Evolutionary conservation across 2,888 invertebrate genomes (phyloP), one percentile per base, ranked within the genome.

Genomic region (Cryptophagus acutangulus): DNA sequence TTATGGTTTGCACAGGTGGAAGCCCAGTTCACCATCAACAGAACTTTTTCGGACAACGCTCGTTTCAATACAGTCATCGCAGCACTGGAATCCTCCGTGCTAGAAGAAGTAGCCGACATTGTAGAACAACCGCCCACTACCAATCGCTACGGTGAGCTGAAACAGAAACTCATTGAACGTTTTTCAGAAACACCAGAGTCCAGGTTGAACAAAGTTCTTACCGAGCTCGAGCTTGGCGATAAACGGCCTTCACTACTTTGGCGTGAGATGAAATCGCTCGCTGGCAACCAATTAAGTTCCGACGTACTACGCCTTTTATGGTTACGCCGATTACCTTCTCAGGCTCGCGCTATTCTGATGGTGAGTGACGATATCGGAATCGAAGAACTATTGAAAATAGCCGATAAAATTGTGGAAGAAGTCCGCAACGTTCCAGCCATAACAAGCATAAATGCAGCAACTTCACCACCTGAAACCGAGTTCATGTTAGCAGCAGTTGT

Each of bases 1-100:
- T 36, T 59, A 14, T 59, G 57, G 55, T 49, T 59, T 24, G 18
- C 33, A 1, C 59, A 60, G 40, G 41, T 59, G 5, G 57, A 60
- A 24, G 41, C 52, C 3, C 48, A 52, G 17, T 55, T 55, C 38
- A 20, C 31, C 8, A 36, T 20, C 14, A 15, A 18, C 20, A 40
- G 45, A n/a, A 48, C 54, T 28, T 45, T 40, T 5, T 17, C 36
- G 6, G 56, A 60, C 33, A 30, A 17, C 13, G 51, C 52, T 3
- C 54, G 55, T 35, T 55, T 48, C 33, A 48, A 57, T 35, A 43
- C 45, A 2, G 49, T 58, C 3, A 49, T 61, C 5, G 48, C 52
- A 12, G 43, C 49, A n/a, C 43, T 61, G 6, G 56, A 58, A 10
- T 40, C 46, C 16, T 46, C 49, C 12, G 47, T 55, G 2, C 36